Base-by-base conservation (phyloP, 2,888 invertebrate genomes). In the Tetragnatha montana region DNA sequence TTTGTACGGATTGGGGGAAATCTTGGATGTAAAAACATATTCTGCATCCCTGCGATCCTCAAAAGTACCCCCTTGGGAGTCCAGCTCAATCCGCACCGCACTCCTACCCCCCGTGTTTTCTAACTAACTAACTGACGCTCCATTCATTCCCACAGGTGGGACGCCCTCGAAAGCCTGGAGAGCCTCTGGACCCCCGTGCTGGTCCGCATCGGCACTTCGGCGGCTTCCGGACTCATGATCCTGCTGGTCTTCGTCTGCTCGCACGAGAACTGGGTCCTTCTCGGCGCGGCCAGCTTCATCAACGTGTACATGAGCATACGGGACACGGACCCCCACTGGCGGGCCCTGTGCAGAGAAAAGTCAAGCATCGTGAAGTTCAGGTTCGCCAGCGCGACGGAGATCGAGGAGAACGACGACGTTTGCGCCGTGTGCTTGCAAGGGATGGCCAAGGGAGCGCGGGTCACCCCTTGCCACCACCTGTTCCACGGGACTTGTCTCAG, bases 401-500 rank as follows among this genome's bases (percentile, higher is more conserved):
- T 97, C 68, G 94, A 94, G 12, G 95, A 95, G 73, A 95, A 96
- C 88, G 96, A 97, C 92, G 96, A 96, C 92, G 96, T 96, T 0
- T 97, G 97, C 93, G 96, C 96, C 0, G 96, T 97, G 6, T 97
- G 97, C 92, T 94, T 97, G 60, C 95, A 95, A 91, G 93, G 94
- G 0, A 96, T 96, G 96, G 94, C 94, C 78, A n/a, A 4, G 35
- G 95, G 95, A 8, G 96, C 96, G 0, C 94, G 96, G 68, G 95
- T 96, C 10, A 96, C 96, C 0, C 96, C 96, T 0, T 97, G 97
- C 93, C 96, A 96, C 83, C 97, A 97, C 93, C 95, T 96, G 93
- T 97, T 96, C 93, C 97, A 97, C 92, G 96, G 96, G 0, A 96
- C 96, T 93, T 97, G 97, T 92, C 94, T 97, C 22, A 94, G 96